These are phyloP conservation scores for Sapajus apella DNA, from an alignment of 2,113 vertebrate genomes.

Conservation along the genomic window DNA sequence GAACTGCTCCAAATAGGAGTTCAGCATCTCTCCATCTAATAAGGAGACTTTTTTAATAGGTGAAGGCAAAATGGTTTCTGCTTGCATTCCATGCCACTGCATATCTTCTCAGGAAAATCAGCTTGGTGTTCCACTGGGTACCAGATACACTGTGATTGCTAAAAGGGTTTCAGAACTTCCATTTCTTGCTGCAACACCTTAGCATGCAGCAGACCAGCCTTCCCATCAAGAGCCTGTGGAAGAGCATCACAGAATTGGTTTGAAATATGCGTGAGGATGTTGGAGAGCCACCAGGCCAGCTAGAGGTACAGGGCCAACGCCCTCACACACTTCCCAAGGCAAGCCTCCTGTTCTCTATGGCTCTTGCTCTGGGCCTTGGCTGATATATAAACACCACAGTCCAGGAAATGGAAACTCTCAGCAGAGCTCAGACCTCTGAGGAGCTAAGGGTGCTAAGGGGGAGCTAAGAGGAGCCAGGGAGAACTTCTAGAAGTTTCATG, in stretches of 20 bases:
- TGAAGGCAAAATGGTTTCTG: rapidly evolving
- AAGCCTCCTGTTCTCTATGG: rapidly evolving
- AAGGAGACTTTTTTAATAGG: neutral
- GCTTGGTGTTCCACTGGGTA: neutral
- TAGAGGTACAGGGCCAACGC: rapidly evolving
- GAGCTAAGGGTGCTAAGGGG: neutral
- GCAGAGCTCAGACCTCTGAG: neutral
- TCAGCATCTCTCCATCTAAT: neutral
- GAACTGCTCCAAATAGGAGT: neutral
- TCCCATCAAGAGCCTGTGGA: rapidly evolving
- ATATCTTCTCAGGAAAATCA: neutral
- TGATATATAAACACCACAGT: rapidly evolving
- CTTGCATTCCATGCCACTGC: rapidly evolving
- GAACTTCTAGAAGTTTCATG: rapidly evolving
- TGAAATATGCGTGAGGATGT: rapidly evolving
- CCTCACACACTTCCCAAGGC: too few species aligned
- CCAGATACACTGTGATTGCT: rapidly evolving
- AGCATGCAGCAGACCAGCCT: neutral
- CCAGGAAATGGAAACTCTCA: neutral
- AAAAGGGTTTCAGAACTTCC: neutral
- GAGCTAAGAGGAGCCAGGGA: neutral
- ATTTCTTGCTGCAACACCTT: rapidly evolving
- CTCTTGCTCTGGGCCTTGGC: neutral
- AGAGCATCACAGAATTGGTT: too few species aligned
- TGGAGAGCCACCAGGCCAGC: neutral